These are phyloP conservation scores for Apodemia mormo DNA, from an alignment of 2,888 invertebrate genomes.

Conservation along the genomic window DNA sequence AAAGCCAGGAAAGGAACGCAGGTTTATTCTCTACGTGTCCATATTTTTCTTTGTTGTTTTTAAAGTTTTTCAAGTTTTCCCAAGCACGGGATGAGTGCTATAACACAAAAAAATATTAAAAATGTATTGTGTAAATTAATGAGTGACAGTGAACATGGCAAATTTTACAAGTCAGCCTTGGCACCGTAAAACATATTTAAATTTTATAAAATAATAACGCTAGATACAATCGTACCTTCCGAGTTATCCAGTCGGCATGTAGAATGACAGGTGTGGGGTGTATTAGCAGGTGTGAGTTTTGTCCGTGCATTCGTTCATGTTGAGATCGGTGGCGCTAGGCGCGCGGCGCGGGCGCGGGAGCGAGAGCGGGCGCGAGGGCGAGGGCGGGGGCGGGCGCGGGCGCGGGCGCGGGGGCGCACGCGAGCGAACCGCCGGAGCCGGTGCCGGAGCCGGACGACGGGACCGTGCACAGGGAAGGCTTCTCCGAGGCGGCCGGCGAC, in stretches of 20 bases:
- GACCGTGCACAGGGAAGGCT: slow-evolving; percentile 52
- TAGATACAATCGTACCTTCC: neutral
- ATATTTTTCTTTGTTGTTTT: too few relatives aligned
- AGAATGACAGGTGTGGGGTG: neutral
- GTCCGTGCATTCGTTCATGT: slow-evolving; percentile 44
- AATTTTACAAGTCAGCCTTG: neutral
- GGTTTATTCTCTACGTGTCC: too few relatives aligned
- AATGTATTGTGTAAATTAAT: neutral
- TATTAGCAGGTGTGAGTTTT: slow-evolving; percentile 9
- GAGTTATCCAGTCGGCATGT: neutral
- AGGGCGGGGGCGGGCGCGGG: slow-evolving; percentile 34
- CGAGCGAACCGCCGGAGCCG: slow-evolving; percentile 23
- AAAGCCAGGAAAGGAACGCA: too few relatives aligned
- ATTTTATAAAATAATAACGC: neutral
- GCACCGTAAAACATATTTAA: neutral
- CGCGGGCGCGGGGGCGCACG: neutral
- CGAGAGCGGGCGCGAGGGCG: slow-evolving; percentile 30
- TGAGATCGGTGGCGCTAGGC: slow-evolving; percentile 46
- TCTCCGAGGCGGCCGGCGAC: slow-evolving; percentile 68
- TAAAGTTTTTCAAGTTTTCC: too few relatives aligned
- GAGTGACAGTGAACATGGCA: neutral
- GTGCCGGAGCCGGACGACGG: slow-evolving; percentile 45
- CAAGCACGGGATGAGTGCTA: too few relatives aligned
- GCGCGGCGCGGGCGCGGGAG: slow-evolving; percentile 44
- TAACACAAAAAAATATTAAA: too few relatives aligned